Percentiles rank a stretch among this genome's conserved stretches.
phyloP scores from a whole-genome alignment of 2,888 invertebrate species.

The Melanotus villosus region DNA sequence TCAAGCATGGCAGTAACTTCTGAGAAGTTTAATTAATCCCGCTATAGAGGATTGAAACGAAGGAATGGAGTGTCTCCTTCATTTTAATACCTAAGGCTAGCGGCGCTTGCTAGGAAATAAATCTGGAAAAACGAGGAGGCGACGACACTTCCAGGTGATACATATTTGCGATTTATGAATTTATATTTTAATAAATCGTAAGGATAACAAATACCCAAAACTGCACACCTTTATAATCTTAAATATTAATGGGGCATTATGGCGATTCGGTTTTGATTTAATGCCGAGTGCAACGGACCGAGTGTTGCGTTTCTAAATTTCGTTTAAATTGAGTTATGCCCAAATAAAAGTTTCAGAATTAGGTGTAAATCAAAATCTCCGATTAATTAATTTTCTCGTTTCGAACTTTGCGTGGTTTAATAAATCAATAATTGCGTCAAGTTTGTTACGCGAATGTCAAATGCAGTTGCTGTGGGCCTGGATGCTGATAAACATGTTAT shows the following conservation, averaged over 20 bases:
- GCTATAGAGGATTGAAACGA: constrained; percentile 34
- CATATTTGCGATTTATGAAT: constrained; percentile 41
- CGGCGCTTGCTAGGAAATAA: constrained; percentile 31
- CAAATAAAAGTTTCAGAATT: constrained; percentile 16
- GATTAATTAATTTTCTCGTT: constrained; percentile 39
- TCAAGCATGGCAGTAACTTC: constrained; percentile 31
- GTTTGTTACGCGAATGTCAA: constrained; percentile 37
- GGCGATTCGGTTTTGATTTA: constrained; percentile 8
- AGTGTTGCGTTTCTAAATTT: constrained; percentile 5
- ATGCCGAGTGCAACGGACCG: constrained; percentile 3
- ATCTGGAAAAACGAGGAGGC: constrained; percentile 28
- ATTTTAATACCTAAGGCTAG: constrained; percentile 29
- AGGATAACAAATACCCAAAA: constrained; percentile 28
- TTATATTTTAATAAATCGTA: constrained; percentile 43
- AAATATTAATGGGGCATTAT: constrained; percentile 15
- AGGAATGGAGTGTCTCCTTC: constrained; percentile 31
- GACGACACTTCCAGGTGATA: constrained; percentile 40
- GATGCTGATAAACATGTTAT: constrained; percentile 39
- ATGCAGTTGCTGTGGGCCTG: constrained; percentile 30
- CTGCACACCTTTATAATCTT: constrained; percentile 26
- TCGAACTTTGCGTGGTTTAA: constrained; percentile 30
- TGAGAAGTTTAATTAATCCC: constrained; percentile 38
- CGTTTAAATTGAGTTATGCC: constrained; percentile 1
- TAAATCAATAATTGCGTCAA: constrained; percentile 44
- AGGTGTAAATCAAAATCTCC: constrained; percentile 36